Evolutionary conservation across 2,797 vertebrate genomes (phyloP).

Genomic region (Phalanger gymnotis): DNA sequence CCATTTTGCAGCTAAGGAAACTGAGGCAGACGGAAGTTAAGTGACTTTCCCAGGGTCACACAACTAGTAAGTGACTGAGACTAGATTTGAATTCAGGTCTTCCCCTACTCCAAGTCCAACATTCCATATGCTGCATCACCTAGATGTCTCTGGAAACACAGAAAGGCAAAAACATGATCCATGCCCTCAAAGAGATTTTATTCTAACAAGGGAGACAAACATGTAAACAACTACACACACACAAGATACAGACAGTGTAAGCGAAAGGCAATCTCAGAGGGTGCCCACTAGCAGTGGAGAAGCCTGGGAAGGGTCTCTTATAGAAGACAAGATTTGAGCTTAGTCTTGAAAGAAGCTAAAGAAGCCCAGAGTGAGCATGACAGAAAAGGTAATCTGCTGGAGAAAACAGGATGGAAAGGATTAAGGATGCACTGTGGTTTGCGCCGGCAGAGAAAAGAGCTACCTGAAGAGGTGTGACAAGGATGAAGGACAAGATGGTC

Average conservation of each 20-base stretch:
- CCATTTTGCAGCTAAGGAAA: conserved; percentile 24
- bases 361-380: neutral
- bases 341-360: neutral
- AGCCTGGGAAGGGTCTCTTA: neutral
- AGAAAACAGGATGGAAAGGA: neutral
- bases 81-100: neutral
- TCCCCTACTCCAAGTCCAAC: neutral
- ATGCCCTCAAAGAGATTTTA: neutral
- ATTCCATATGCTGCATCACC: neutral
- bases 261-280: neutral
- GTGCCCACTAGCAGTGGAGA: neutral
- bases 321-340: neutral
- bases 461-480: neutral
- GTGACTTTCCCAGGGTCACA: conserved; percentile 5
- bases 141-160: neutral
- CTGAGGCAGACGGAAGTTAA: neutral
- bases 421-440: neutral
- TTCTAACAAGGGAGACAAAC: neutral
- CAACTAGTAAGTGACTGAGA: neutral
- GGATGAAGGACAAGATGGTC: too few species aligned
- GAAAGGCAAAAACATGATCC: neutral
- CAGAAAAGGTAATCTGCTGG: neutral
- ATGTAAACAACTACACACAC: neutral
- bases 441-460: neutral
- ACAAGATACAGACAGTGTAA: neutral